Conservation (phyloP, 2,888 invertebrate species). For the Orgyia antiqua region DNA sequence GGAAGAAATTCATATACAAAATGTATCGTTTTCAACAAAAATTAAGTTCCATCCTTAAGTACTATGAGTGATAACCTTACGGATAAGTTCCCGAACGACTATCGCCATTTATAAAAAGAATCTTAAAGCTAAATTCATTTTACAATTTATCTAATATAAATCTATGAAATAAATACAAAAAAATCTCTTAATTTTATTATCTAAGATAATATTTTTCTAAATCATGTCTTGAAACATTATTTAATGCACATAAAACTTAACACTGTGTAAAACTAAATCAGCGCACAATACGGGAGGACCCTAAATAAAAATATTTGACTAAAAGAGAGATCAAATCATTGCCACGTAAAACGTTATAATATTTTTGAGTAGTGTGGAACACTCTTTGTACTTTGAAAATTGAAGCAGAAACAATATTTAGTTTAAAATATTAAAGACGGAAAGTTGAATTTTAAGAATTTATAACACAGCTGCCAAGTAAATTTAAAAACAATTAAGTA, state of each 20-base stretch:
- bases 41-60: slow-evolving; percentile 66
- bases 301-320: slow-evolving; percentile 82
- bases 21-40: slow-evolving; percentile 44
- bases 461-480: slow-evolving; percentile 21
- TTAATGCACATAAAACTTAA: slow-evolving; percentile 43
- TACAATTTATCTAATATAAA: slow-evolving; percentile 77
- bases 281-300: slow-evolving; percentile 54
- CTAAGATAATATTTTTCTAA: slow-evolving; percentile 74
- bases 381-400: slow-evolving; percentile 69
- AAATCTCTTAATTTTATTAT: slow-evolving; percentile 70
- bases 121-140: slow-evolving; percentile 66
- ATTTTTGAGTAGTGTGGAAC: slow-evolving; percentile 40
- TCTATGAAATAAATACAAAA: slow-evolving; percentile 78
- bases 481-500: too few species aligned
- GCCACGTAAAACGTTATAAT: slow-evolving; percentile 71
- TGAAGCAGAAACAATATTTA: slow-evolving; percentile 30
- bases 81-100: slow-evolving; percentile 60
- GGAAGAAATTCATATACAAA: slow-evolving; percentile 14
- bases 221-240: slow-evolving; percentile 72
- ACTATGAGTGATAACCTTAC: slow-evolving; percentile 58
- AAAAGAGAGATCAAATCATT: slow-evolving; percentile 86
- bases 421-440: slow-evolving; percentile 2
- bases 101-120: slow-evolving; percentile 69
- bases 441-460: slow-evolving; percentile 9
- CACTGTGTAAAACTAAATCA: slow-evolving; percentile 60